phyloP scores from a whole-genome alignment of 1,140 invertebrate species.

The Sycobia sp. region DNA sequence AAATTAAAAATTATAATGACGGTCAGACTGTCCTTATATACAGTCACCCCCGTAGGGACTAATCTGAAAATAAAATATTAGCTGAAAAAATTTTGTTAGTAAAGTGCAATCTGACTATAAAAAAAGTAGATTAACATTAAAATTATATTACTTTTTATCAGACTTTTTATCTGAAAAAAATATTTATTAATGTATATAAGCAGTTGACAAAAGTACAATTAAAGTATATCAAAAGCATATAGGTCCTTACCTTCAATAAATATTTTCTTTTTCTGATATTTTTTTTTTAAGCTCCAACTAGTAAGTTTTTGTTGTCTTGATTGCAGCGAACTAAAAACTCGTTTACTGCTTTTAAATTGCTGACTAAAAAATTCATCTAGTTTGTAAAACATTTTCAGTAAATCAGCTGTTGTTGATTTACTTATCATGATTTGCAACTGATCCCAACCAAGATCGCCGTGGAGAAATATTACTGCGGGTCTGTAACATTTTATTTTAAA shows the following conservation, averaged over 20 bases:
- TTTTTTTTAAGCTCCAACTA: conserved; percentile 62
- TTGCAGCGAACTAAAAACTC: conserved; percentile 83
- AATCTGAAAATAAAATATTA: no score
- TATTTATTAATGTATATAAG: no score
- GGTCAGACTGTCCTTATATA: no score
- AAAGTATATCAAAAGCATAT: no score
- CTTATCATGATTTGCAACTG: conserved; percentile 95
- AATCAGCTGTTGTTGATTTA: conserved; percentile 93
- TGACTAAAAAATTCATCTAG: conserved; percentile 96
- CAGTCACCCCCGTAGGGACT: no score
- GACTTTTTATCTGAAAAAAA: no score
- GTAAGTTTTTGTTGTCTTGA: conserved; percentile 60
- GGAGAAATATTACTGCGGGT: conserved; percentile 89
- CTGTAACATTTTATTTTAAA: conserved; percentile 56
- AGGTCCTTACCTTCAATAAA: conserved; percentile 42
- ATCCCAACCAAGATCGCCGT: conserved; percentile 92
- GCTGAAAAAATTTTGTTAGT: no score
- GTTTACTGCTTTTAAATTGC: conserved; percentile 91
- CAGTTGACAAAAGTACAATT: no score
- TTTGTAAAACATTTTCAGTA: conserved; percentile 95
- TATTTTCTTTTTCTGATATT: conserved; percentile 53
- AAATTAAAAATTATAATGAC: no score
- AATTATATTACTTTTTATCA: no score
- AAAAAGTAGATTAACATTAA: no score
- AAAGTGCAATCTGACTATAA: no score